A percentile compares a stretch with the other conserved stretches of the same genome.
Conservation (phyloP, 37 sponge, comb jelly and placozoan genomes). For the Geodia barretti region DNA sequence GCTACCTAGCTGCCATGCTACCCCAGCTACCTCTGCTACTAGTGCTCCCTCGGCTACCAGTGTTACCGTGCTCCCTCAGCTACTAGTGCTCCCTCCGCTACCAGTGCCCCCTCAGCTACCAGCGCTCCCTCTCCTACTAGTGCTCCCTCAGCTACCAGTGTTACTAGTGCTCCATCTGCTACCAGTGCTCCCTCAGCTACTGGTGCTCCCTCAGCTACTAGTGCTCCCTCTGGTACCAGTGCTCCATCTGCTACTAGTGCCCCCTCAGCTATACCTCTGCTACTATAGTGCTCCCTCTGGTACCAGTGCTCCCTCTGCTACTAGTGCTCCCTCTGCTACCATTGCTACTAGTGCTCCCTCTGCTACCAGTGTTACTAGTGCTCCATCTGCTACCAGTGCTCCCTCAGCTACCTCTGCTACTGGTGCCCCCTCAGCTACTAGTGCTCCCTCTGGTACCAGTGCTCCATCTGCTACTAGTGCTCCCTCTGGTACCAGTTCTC, state of each 20-base stretch:
- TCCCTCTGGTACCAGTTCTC: too few relatives aligned
- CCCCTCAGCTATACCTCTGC: not conserved
- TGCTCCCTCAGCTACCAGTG: not conserved
- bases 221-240: not conserved
- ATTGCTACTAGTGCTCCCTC: not conserved
- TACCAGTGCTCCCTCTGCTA: not conserved
- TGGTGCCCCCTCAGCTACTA: not conserved
- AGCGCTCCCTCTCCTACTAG: too few relatives aligned
- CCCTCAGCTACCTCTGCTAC: not conserved
- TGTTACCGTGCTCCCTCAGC: not conserved
- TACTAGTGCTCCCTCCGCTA: not conserved
- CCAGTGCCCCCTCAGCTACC: too few relatives aligned
- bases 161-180: not conserved
- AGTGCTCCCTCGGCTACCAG: not conserved
- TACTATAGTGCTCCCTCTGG: not conserved
- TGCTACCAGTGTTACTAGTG: not conserved
- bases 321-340: not conserved
- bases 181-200: not conserved
- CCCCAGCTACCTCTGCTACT: not conserved
- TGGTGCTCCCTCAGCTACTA: not conserved
- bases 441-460: not conserved
- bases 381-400: not conserved
- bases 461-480: not conserved
- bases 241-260: not conserved
- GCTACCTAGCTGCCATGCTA: not conserved